phyloP scores from a whole-genome alignment of 2,113 vertebrate genomes.

The Seriola aureovittata region DNA sequence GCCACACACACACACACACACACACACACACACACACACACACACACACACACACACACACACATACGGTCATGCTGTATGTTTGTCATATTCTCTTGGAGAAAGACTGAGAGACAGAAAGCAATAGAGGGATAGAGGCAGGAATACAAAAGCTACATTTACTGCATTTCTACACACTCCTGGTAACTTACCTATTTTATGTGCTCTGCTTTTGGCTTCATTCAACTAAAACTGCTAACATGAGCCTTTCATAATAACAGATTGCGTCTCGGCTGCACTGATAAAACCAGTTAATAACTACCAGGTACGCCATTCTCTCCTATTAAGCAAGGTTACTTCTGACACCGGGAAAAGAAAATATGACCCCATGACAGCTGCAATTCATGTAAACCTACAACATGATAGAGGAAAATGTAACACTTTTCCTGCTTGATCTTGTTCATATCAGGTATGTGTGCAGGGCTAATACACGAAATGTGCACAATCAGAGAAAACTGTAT shows the following conservation, averaged over 20 bases:
- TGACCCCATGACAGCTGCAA: background rate
- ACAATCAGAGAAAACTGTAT: background rate
- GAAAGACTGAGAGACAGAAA: conserved; percentile 19
- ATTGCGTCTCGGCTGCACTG: conserved; percentile 3
- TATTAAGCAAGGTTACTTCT: conserved; percentile 13
- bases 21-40: conserved; percentile 6
- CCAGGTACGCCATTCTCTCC: background rate
- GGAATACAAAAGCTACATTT: background rate
- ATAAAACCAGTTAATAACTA: background rate
- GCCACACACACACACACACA: background rate
- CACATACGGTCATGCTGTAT: background rate
- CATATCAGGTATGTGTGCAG: background rate
- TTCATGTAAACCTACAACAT: background rate
- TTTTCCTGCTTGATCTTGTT: background rate
- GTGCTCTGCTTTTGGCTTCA: background rate
- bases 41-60: background rate
- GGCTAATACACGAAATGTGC: background rate
- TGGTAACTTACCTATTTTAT: background rate
- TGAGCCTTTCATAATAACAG: background rate
- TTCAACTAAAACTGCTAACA: conserved; percentile 3
- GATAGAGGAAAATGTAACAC: background rate
- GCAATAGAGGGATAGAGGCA: conserved; percentile 3
- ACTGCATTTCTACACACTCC: background rate
- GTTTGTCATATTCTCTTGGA: conserved; percentile 35
- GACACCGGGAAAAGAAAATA: background rate